phyloP scores from a whole-genome alignment of 2,888 invertebrate species.

The Exocentrus adspersus region DNA sequence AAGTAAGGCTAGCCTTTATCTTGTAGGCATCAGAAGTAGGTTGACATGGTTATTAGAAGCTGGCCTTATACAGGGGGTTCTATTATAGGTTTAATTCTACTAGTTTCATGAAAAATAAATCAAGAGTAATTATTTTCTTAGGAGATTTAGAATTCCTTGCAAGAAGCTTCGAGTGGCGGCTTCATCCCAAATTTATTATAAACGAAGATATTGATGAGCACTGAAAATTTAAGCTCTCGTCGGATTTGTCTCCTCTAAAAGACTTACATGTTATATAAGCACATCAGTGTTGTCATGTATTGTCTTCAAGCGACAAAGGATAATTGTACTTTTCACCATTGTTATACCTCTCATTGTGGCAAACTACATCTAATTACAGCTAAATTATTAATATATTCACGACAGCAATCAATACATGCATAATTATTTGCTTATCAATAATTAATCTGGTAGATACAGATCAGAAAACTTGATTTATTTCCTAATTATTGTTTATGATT shows the following conservation, averaged over 20 bases:
- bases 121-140: too few relatives aligned
- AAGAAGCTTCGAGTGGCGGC: too few relatives aligned
- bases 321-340: background rate
- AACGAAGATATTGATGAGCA: too few relatives aligned
- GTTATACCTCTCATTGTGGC: background rate
- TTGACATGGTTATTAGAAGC: background rate
- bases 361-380: background rate
- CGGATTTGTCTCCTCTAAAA: too few relatives aligned
- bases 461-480: background rate
- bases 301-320: background rate
- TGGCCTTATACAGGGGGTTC: background rate
- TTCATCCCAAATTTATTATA: too few relatives aligned
- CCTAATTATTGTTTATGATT: background rate
- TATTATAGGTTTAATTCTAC: too few relatives aligned
- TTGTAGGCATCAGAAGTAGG: constrained; percentile 10
- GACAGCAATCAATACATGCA: background rate
- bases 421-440: background rate
- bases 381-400: background rate
- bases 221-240: too few relatives aligned
- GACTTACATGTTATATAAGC: background rate
- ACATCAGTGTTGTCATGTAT: too few relatives aligned
- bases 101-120: too few relatives aligned
- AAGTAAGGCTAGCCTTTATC: constrained; percentile 16
- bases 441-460: background rate
- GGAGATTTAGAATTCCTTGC: too few relatives aligned